Percentiles rank a stretch among this genome's conserved stretches.
Evolutionary conservation across 1,140 invertebrate genomes (phyloP).

Genomic region (Camponotus vicinus): DNA sequence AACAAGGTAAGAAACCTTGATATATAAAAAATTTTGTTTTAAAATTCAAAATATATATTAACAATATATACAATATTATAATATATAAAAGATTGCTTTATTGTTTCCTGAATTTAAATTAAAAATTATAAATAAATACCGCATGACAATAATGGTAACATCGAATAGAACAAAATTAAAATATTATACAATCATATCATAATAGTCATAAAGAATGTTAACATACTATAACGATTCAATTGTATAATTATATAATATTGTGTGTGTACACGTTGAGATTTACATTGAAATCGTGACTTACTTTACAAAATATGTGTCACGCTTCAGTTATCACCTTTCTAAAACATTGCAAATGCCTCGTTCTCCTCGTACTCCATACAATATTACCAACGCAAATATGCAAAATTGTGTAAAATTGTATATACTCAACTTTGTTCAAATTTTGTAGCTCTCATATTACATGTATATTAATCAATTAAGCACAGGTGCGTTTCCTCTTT

Average conservation of each 20-base stretch:
- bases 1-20: no score
- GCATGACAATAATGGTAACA: not conserved
- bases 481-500: no score
- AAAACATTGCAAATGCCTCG: conserved; percentile 21
- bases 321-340: conserved; percentile 67
- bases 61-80: conserved; percentile 3
- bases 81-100: not conserved
- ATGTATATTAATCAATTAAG: no score
- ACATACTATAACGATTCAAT: not conserved
- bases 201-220: not conserved
- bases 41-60: not conserved
- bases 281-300: conserved; percentile 72
- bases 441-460: no score
- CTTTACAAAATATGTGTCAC: conserved; percentile 49
- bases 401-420: not conserved
- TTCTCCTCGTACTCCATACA: not conserved
- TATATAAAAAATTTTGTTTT: no score
- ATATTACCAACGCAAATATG: not conserved
- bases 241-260: conserved; percentile 26
- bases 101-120: not conserved
- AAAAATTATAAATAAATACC: no score
- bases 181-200: not conserved
- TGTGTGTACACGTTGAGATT: conserved; percentile 41
- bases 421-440: not conserved
- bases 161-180: not conserved